phyloP scores from a whole-genome alignment of 1,140 invertebrate species.

The Pseudoatta argentina region DNA sequence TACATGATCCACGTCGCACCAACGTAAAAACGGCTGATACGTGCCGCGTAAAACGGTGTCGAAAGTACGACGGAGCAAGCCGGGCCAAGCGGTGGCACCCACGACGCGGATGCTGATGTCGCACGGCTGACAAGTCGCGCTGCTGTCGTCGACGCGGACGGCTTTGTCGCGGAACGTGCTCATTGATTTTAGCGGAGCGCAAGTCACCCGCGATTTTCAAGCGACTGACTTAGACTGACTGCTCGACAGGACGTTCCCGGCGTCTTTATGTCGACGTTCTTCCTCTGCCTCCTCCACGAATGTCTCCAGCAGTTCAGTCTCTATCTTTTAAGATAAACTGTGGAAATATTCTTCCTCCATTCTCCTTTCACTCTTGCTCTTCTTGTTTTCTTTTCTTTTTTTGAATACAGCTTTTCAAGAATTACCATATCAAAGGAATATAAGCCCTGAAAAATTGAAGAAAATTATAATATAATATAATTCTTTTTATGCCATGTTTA shows the following conservation, averaged over 20 bases:
- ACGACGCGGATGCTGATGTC: slow-evolving; percentile 58
- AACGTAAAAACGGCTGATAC: slow-evolving; percentile 51
- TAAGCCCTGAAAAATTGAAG: not conserved
- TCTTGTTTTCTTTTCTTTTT: not conserved
- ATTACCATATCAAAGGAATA: too few relatives aligned
- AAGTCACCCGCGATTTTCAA: slow-evolving; percentile 78
- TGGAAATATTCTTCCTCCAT: not conserved
- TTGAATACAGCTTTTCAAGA: not conserved
- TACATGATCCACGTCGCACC: slow-evolving; percentile 75
- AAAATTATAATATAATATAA: not conserved
- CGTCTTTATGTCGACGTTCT: slow-evolving; percentile 22
- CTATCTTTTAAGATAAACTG: not conserved
- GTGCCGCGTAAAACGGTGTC: not conserved
- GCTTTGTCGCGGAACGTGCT: slow-evolving; percentile 63
- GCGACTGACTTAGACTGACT: slow-evolving; percentile 8
- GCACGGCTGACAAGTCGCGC: slow-evolving; percentile 72
- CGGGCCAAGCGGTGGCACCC: slow-evolving; percentile 51
- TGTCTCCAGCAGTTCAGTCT: not conserved
- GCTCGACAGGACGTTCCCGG: not conserved
- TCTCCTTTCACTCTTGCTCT: not conserved
- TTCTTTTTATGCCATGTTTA: not conserved
- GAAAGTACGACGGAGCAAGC: slow-evolving; percentile 30
- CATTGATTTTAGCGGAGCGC: slow-evolving; percentile 84
- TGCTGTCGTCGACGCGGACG: slow-evolving; percentile 44
- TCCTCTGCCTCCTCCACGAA: not conserved